Conservation (phyloP, 1,140 invertebrate genomes). For the Riptortus pedestris region DNA sequence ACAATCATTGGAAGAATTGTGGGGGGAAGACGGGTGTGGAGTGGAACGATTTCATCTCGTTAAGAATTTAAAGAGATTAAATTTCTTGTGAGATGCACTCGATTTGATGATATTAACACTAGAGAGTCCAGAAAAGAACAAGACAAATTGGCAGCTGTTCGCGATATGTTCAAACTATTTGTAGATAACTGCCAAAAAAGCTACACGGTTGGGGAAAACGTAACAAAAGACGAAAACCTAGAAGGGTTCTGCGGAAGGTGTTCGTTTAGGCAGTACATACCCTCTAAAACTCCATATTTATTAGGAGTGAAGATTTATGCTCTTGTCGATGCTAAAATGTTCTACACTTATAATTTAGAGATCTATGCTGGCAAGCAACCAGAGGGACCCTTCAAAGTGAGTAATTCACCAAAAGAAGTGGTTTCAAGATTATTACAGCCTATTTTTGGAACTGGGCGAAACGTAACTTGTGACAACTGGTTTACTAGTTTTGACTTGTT, state of each 20-base stretch:
- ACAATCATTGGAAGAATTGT: background rate
- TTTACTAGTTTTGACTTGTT: slow-evolving; percentile 25
- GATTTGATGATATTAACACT: slow-evolving; percentile 35
- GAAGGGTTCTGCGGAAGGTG: slow-evolving; percentile 37
- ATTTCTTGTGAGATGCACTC: slow-evolving; percentile 31
- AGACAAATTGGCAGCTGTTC: slow-evolving; percentile 36
- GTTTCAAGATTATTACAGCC: slow-evolving; percentile 30
- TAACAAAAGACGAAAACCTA: slow-evolving; percentile 40
- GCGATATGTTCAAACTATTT: slow-evolving; percentile 36
- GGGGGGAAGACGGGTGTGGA: too few species aligned
- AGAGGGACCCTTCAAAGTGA: slow-evolving; percentile 32
- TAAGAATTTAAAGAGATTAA: slow-evolving; percentile 32
- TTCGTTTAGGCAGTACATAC: slow-evolving; percentile 38
- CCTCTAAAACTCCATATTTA: slow-evolving; percentile 34
- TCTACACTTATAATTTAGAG: slow-evolving; percentile 35
- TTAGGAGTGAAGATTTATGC: slow-evolving; percentile 37
- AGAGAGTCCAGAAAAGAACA: slow-evolving; percentile 29
- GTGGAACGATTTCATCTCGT: background rate
- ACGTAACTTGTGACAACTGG: slow-evolving; percentile 34
- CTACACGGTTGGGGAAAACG: slow-evolving; percentile 26
- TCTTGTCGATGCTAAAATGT: slow-evolving; percentile 28
- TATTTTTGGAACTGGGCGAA: slow-evolving; percentile 31
- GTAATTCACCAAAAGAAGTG: slow-evolving; percentile 33
- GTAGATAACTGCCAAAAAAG: slow-evolving; percentile 33
- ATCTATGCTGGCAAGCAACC: slow-evolving; percentile 36